Base-by-base conservation (phyloP, 2,113 vertebrate species). In the Rhinolophus ferrumequinum region DNA sequence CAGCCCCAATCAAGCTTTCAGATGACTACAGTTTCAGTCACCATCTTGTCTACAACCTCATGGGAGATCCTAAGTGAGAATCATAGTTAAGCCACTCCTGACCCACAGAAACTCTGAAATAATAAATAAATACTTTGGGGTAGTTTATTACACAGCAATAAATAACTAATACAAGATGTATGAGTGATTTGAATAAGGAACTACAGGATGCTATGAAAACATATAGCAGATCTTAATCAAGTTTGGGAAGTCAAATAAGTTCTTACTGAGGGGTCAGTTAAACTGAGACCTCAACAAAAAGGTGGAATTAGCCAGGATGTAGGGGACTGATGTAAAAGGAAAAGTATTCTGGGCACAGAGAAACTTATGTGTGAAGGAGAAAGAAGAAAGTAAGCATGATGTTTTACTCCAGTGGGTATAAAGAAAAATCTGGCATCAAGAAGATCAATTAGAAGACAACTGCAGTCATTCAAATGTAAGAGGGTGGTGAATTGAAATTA, bases 121-220 rank as follows among this genome's bases (percentile, higher is more conserved):
- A 41, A 41, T 41, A 41, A n/a, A n/a, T n/a, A n/a, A 67, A 76
- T 82, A 30, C 16, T 80, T 75, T 50, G 50, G 11, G 38, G 22
- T 76, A 50, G 88, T 81, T 76, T 94, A 26, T 92, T 85, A 80
- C 3, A 79, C 22, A 92, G 16, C 77, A 95, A 75, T 47, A 69
- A 28, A 41, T 70, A 89, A 66, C 14, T 81, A 76, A 81, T 82
- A 58, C 38, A 89, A 85, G 41, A 16, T 80, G 35, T 67, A 15
- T n/a, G 72, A 30, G 19, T 81, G 38, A 52, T 73, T 62, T 90
- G 56, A 67, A 73, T 87, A 85, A 82, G 14, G 41, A 94, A 94
- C 21, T 33, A 80, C 12, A 70, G 19, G 16, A 16, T 60, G 16
- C 60, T 72, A 22, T 92, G 60, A 96, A 93, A 89, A 92, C 35